Base-by-base conservation (phyloP, 2,797 vertebrate genomes). In the Kryptopterus vitreolus region DNA sequence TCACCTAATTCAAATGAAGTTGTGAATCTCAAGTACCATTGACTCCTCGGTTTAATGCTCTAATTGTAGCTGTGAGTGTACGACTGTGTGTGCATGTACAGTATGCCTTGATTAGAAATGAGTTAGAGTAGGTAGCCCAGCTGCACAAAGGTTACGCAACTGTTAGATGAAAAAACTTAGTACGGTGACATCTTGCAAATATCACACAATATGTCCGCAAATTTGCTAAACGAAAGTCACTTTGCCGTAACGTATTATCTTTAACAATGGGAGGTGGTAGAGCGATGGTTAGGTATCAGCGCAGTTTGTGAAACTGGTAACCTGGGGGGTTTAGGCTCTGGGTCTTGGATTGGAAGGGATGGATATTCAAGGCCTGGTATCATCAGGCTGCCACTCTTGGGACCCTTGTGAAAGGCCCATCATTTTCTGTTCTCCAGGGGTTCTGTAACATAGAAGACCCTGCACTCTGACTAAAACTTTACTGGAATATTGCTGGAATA, bases 1-100 rank as follows among this genome's bases (percentile, higher is more conserved):
- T 79, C 43, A 71, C 43, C 26, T 57, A 59, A 78, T 78, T 78
- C 76, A 78, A 68, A 68, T 70, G 20, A 70, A 78, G 38, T 58
- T 69, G 63, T 70, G 52, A 7, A 55, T 38, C 35, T 69, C n/a
- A 9, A 78, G 76, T 68, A 48, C 53, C 55, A 70, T 18, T 59
- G 53, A 78, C 35, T 70, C 16, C 24, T 50, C 16, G 50, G 66
- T 48, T 69, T 69, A 69, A 26, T 69, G 24, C 43, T 50, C 24
- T 69, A 69, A 69, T 69, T 68, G 65, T 46, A 68, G n/a, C 63
- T 43, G 15, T 46, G 43, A 26, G 38, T 8, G 65, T 26, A 22
- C 15, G 22, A 20, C 35, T 24, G 22, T n/a, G 62, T 22, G 62
- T 22, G 62, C 10, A 20, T 22, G 61, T 53, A 43, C 38, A 43